Evolutionary conservation across 2,113 vertebrate species (phyloP).

Genomic region (Alouatta palliata): DNA sequence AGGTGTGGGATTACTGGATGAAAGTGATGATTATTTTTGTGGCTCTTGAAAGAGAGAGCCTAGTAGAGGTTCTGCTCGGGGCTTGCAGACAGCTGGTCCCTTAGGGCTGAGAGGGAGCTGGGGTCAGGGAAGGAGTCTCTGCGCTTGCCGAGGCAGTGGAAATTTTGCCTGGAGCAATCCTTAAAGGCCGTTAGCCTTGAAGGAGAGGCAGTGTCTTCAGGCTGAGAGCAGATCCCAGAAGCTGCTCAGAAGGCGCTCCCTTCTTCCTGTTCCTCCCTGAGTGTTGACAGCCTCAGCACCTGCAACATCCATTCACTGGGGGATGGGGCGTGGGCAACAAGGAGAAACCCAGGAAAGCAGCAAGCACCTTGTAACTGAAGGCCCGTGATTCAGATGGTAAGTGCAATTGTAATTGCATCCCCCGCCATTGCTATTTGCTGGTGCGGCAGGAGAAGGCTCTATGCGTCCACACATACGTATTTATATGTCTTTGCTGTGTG

Average conservation of each 20-base stretch:
- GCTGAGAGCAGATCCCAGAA: not conserved
- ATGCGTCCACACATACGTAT: not conserved
- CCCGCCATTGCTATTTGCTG: accelerated
- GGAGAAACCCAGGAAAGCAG: not conserved
- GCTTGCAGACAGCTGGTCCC: not conserved
- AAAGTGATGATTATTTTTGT: not conserved
- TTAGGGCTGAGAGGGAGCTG: not conserved
- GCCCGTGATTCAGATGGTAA: not conserved
- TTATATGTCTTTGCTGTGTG: not conserved
- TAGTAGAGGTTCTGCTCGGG: not conserved
- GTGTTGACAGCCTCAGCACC: not conserved
- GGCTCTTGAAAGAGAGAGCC: not conserved
- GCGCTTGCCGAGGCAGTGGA: not conserved
- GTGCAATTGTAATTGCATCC: not conserved
- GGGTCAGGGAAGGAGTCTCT: not conserved
- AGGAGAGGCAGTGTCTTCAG: not conserved
- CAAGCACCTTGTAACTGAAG: accelerated
- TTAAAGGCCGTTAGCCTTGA: not conserved
- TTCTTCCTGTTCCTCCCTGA: not conserved
- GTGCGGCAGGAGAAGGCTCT: accelerated
- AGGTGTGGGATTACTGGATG: not conserved
- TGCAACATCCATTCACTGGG: not conserved
- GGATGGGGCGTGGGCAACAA: too few relatives aligned
- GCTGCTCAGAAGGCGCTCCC: not conserved
- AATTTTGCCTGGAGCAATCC: not conserved